phyloP scores from a whole-genome alignment of 2,888 invertebrate species.

The Caenorhabditis afra region DNA sequence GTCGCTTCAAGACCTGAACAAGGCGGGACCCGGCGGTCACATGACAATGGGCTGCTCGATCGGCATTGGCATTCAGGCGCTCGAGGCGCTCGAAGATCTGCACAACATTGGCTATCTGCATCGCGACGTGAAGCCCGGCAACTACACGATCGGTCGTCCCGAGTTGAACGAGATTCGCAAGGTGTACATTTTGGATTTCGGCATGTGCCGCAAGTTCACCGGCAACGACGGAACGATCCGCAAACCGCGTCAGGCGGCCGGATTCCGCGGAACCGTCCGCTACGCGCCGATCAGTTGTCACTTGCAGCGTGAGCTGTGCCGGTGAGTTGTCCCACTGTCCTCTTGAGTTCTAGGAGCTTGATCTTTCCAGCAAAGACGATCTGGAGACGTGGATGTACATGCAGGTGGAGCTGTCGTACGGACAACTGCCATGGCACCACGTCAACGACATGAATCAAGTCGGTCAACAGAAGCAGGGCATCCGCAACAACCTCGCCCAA shows the following conservation, averaged over 20 bases:
- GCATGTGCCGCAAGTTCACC: conserved; percentile 66
- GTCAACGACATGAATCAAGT: conserved; percentile 74
- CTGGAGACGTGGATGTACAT: conserved; percentile 74
- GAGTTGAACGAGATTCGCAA: conserved; percentile 69
- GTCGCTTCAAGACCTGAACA: conserved; percentile 70
- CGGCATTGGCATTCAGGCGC: conserved; percentile 63
- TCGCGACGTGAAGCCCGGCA: conserved; percentile 68
- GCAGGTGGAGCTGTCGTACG: conserved; percentile 72
- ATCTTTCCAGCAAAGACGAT: conserved; percentile 60
- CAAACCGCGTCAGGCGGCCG: conserved; percentile 76
- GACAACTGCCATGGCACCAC: conserved; percentile 73
- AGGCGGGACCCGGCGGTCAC: conserved; percentile 65
- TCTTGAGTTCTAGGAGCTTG: too few relatives aligned
- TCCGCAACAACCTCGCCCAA: conserved; percentile 61
- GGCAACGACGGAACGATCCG: conserved; percentile 68
- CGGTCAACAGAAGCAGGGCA: conserved; percentile 72
- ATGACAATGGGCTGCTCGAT: conserved; percentile 70
- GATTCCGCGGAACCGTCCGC: conserved; percentile 77
- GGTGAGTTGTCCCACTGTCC: conserved; percentile 10
- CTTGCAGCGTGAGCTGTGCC: conserved; percentile 73
- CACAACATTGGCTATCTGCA: conserved; percentile 75
- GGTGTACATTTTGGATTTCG: conserved; percentile 71
- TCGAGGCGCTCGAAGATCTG: conserved; percentile 72
- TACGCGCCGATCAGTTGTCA: conserved; percentile 78
- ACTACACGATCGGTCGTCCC: conserved; percentile 67